Evolutionary conservation across 2,888 invertebrate species (phyloP).

Genomic region (Pseudococcus longispinus): DNA sequence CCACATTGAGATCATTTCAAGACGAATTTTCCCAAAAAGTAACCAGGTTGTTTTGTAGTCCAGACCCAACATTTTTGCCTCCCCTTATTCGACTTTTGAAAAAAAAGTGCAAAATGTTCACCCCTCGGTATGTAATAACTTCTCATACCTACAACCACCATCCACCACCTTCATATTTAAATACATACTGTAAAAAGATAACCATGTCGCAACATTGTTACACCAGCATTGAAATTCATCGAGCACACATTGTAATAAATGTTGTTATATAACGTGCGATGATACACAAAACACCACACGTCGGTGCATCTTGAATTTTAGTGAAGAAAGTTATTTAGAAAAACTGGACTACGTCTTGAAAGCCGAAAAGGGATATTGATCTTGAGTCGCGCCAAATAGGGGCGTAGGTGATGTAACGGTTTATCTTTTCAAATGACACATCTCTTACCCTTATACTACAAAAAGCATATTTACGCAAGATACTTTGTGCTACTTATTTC

Average conservation of each 20-base stretch:
- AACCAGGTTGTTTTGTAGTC: too few species aligned
- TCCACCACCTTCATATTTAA: too few species aligned
- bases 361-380: conserved; percentile 23
- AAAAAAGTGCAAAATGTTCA: too few species aligned
- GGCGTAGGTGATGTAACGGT: conserved; percentile 37
- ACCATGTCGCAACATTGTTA: background rate
- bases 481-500: conserved; percentile 10
- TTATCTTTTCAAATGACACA: background rate
- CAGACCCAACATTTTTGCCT: too few species aligned
- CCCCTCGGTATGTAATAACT: too few species aligned
- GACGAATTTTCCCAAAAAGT: too few species aligned
- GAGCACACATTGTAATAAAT: background rate
- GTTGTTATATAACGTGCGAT: background rate
- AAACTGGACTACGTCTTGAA: background rate
- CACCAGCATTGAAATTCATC: background rate
- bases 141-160: too few species aligned
- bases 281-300: background rate
- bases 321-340: conserved; percentile 14
- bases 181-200: background rate
- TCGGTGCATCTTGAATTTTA: conserved; percentile 5
- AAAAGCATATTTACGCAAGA: conserved; percentile 11
- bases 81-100: too few species aligned
- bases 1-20: too few species aligned
- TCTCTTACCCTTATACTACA: background rate
- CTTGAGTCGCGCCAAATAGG: conserved; percentile 25